Evolutionary conservation across 1,140 invertebrate genomes (phyloP).

Genomic region (Macrosteles quadrilineatus): DNA sequence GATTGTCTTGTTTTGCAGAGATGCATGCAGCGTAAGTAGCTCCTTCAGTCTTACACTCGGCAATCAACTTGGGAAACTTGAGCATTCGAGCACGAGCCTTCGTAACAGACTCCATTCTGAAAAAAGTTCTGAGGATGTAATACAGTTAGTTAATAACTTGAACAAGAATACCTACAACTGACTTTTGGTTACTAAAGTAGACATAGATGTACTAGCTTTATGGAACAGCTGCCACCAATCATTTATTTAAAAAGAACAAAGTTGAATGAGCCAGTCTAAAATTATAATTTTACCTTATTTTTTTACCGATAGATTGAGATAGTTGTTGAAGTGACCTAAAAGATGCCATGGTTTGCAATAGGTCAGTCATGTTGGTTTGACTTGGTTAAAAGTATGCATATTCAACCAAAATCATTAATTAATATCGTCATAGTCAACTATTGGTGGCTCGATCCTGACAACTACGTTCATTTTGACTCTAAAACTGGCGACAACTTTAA

Average conservation of each 20-base stretch:
- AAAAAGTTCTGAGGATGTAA: no score
- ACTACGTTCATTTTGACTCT: no score
- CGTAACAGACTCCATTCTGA: slow-evolving; percentile 73
- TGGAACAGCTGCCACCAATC: background rate
- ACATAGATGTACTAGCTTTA: background rate
- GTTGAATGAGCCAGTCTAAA: background rate
- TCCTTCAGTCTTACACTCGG: slow-evolving; percentile 67
- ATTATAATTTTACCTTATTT: slow-evolving; percentile 18
- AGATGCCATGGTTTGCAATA: no score
- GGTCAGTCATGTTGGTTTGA: no score
- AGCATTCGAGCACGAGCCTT: slow-evolving; percentile 69
- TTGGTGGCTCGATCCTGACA: no score
- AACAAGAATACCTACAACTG: background rate
- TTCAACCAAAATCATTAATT: no score
- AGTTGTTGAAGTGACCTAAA: no score
- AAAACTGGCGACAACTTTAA: no score
- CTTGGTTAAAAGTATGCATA: no score
- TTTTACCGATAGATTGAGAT: slow-evolving; percentile 19
- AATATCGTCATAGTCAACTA: no score
- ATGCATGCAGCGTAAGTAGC: slow-evolving; percentile 76
- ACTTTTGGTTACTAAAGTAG: background rate
- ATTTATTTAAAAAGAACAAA: background rate
- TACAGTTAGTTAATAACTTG: no score
- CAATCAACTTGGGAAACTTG: slow-evolving; percentile 70
- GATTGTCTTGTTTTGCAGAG: slow-evolving; percentile 63